Evolutionary conservation across 2,113 vertebrate species (phyloP), one percentile per base, ranked within the genome.

Genomic region (Ciconia boyciana): DNA sequence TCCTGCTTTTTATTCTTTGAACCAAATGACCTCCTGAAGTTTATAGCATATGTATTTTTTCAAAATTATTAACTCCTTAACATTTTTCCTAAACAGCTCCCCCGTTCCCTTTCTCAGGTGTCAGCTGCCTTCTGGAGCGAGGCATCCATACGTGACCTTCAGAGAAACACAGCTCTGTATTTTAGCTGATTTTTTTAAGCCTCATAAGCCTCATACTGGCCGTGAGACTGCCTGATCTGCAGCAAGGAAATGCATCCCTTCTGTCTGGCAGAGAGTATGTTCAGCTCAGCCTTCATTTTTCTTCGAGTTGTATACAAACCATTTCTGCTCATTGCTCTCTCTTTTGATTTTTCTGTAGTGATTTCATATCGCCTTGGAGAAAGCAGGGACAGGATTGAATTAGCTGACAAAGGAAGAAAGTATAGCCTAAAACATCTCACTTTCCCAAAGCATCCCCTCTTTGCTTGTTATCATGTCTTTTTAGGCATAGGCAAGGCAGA

Each of bases 61-160:
- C 54, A 31, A 20, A 61, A 70, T 70, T 20, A 18, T 11, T 39
- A 34, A 61, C 55, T 89, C 17, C 44, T 65, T 21, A 31, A 2
- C 9, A 18, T 54, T 76, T 15, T 77, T 31, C 36, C 36, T 54
- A 4, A 79, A 41, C 64, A 79, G 32, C 41, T 43, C 28, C 18
- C 6, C 8, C 2, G 4, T 21, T 44, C 31, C 29, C 55, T 51
- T 60, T 83, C 72, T 60, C 24, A 41, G 61, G 44, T 64, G 39
- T 36, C 76, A 49, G 41, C 31, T 19, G 19, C 29, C 5, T 1
- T 26, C 55, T 76, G 94, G 46, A 78, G 43, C 0, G 1, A 58
- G 34, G 13, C 18, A 7, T 54, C 24, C 21, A 10, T 55, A 1
- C 0, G 1, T 72, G 68, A 18, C 62, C 32, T 75, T 49, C 8